These are phyloP conservation scores for Oryzias sinensis DNA, from an alignment of 2,797 vertebrate genomes.

Conservation along the genomic window DNA sequence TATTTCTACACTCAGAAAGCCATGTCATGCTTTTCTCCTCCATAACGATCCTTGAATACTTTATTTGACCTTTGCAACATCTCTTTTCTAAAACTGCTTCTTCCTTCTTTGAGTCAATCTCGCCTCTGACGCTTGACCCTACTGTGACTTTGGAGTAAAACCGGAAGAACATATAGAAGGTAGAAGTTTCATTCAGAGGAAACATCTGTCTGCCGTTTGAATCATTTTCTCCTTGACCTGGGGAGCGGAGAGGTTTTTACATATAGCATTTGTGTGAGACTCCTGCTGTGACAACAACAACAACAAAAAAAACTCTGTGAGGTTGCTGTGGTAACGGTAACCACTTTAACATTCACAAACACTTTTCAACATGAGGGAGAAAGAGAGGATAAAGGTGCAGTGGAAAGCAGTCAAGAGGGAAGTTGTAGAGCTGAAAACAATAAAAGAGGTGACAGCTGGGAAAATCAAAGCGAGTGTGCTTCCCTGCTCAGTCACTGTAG, in stretches of 20 bases:
- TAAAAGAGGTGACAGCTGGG: conserved; percentile 36
- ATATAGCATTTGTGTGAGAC: conserved; percentile 1
- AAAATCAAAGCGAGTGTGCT: conserved; percentile 28
- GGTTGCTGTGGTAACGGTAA: conserved; percentile 82
- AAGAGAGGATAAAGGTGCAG: conserved; percentile 60
- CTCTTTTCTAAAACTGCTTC: conserved; percentile 5
- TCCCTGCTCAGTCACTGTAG: conserved; percentile 26
- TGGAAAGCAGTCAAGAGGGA: conserved; percentile 46
- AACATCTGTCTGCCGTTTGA: conserved; percentile 35
- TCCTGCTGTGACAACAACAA: conserved; percentile 60
- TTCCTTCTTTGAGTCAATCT: no score
- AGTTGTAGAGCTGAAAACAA: conserved; percentile 44
- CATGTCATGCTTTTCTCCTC: no score
- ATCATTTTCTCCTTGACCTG: conserved; percentile 46
- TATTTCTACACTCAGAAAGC: no score
- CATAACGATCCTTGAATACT: not conserved
- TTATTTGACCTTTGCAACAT: conserved; percentile 12
- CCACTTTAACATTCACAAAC: conserved; percentile 63
- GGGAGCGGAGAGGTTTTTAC: conserved; percentile 24
- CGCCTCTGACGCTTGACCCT: conserved; percentile 25
- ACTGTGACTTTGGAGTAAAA: conserved; percentile 27
- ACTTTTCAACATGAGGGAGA: conserved; percentile 66
- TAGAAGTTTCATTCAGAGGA: conserved; percentile 15
- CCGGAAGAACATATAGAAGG: not conserved
- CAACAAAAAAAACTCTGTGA: conserved; percentile 78